These are phyloP conservation scores for Scomber japonicus DNA, from an alignment of 2,113 vertebrate genomes.

Conservation along the genomic window DNA sequence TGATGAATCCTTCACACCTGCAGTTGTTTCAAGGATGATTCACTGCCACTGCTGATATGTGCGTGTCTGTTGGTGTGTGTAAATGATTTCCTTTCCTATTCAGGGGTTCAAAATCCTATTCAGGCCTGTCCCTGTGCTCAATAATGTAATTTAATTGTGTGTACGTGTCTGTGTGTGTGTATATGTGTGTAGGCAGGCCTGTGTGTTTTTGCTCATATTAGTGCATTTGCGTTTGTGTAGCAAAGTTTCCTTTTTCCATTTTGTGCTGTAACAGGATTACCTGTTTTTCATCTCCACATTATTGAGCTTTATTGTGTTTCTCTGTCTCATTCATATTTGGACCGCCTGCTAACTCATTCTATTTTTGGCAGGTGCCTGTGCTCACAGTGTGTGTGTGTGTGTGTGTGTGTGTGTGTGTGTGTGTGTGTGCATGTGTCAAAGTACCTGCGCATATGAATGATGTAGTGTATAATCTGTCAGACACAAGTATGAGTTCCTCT, in stretches of 20 bases:
- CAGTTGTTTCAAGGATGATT: slow-evolving; percentile 70
- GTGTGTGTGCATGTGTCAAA: background rate
- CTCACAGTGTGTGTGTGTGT: slow-evolving; percentile 14
- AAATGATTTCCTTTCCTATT: slow-evolving; percentile 46
- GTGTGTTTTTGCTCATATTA: background rate
- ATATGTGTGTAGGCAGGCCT: too few relatives aligned
- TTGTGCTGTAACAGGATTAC: slow-evolving; percentile 45
- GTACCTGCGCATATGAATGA: slow-evolving; percentile 21
- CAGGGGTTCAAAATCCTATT: slow-evolving; percentile 33
- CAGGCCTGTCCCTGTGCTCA: slow-evolving; percentile 32
- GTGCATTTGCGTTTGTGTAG: slow-evolving; percentile 3
- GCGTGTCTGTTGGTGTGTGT: slow-evolving; percentile 12
- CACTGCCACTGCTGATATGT: slow-evolving; percentile 38
- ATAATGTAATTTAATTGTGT: slow-evolving; percentile 33
- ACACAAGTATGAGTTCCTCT: slow-evolving; percentile 8
- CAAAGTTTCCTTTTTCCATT: background rate
- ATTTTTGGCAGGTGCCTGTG: slow-evolving; percentile 24
- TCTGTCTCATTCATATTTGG: slow-evolving; percentile 37
- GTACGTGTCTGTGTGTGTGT: slow-evolving; percentile 1
- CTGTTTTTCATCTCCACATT: slow-evolving; percentile 35
- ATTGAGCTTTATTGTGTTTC: slow-evolving; percentile 47
- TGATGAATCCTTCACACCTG: slow-evolving; percentile 64
- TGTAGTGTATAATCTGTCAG: slow-evolving; percentile 14
- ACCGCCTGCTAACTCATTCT: slow-evolving; percentile 1
- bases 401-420: slow-evolving; percentile 6